Evolutionary conservation across 1,140 invertebrate genomes (phyloP), one percentile per base, ranked within the genome.

Genomic region (Drosophila miranda): DNA sequence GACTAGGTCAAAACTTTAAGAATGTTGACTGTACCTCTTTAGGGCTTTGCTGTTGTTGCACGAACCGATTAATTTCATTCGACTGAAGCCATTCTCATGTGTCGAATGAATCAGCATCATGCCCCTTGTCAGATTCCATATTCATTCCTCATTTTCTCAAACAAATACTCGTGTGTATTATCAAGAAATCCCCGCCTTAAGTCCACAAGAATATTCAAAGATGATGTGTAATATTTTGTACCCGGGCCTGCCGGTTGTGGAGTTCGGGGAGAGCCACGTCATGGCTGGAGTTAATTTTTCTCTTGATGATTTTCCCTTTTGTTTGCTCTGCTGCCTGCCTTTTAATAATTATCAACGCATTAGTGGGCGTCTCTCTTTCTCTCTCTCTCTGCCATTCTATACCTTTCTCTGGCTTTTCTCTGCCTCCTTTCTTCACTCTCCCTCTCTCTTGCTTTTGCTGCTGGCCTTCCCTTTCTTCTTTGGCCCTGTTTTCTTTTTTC

Each of bases 261-360:
- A 41, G 26, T 54, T 44, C 44, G 6, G 0, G 49, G 11, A 4
- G n/a, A 19, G 0, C 34, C 49, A 34, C 51, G 44, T 49, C 48
- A n/a, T 16, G 14, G 11, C 3, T 46, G 41, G 34, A 38, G 34
- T 38, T 38, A 13, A 38, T 38, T n/a, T 34, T 19, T 42, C 19
- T 19, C 56, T 30, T 55, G 14, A 11, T 41, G n/a, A 43, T 63
- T 57, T 57, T 73, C 30, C 34, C 34, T 54, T 48, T 23, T 49
- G 14, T 59, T 60, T 67, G 30, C 34, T 30, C 13, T 67, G 30
- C 34, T 41, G 13, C 30, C 45, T 30, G 72, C 71, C 72, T 45
- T 75, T 75, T 75, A 75, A 75, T 75, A 75, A 75, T 75, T 75
- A 75, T 75, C 71, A 75, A 75, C 71, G 72, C 72, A 74, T 75